These are phyloP conservation scores for Euspilapteryx auroguttella DNA, from an alignment of 2,888 invertebrate genomes.

Conservation along the genomic window DNA sequence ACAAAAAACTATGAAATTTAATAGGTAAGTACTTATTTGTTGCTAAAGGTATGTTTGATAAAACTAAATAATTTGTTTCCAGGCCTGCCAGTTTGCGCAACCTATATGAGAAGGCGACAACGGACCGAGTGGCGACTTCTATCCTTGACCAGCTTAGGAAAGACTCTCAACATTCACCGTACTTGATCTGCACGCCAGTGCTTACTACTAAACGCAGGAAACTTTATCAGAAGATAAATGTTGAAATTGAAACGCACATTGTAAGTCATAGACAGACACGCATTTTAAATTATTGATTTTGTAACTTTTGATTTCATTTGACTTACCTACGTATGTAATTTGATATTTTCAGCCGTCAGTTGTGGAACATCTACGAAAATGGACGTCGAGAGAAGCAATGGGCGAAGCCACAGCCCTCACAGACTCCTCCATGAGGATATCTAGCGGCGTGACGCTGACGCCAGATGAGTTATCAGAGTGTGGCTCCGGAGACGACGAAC, in stretches of 20 bases:
- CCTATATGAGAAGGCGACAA: constrained; percentile 78
- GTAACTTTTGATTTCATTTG: too few species aligned
- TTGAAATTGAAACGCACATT: constrained; percentile 87
- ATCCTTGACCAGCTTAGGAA: constrained; percentile 65
- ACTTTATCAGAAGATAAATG: constrained; percentile 69
- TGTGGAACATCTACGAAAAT: constrained; percentile 77
- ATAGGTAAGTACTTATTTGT: too few species aligned
- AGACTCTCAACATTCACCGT: constrained; percentile 66
- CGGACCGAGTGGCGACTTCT: constrained; percentile 66
- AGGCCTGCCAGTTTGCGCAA: constrained; percentile 74
- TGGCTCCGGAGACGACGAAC: constrained; percentile 67
- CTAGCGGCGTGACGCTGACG: constrained; percentile 46
- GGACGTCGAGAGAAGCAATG: constrained; percentile 81
- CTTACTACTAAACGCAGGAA: constrained; percentile 71
- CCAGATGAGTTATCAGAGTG: constrained; percentile 56
- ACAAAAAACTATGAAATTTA: too few species aligned
- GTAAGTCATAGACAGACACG: too few species aligned
- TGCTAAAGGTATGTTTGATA: not conserved
- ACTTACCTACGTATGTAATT: too few species aligned
- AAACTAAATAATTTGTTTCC: constrained; percentile 11
- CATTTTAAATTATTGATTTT: not conserved
- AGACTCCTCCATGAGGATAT: constrained; percentile 75
- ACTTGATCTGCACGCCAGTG: constrained; percentile 81
- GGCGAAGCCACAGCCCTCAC: constrained; percentile 82
- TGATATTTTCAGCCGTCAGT: constrained; percentile 86